These are phyloP conservation scores for Coelopa pilipes DNA, from an alignment of 2,888 invertebrate genomes.

Conservation along the genomic window DNA sequence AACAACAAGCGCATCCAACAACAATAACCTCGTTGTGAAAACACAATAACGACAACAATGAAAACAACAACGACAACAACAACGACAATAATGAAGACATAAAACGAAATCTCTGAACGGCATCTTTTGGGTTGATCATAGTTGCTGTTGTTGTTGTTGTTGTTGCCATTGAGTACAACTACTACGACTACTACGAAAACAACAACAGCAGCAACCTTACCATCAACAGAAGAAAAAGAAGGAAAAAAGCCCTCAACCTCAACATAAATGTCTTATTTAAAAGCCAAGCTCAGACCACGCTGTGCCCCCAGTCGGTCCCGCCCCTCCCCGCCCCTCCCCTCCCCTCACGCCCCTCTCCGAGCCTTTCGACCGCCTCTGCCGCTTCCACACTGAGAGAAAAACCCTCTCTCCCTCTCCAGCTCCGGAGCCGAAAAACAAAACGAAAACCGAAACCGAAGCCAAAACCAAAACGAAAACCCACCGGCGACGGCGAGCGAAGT, in stretches of 20 bases:
- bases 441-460: too few relatives aligned
- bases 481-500: too few relatives aligned
- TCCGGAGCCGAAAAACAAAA: too few relatives aligned
- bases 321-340: background rate
- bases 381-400: too few relatives aligned
- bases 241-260: too few relatives aligned
- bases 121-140: constrained; percentile 25
- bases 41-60: background rate
- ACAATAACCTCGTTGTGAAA: background rate
- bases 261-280: constrained; percentile 29
- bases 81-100: constrained; percentile 36
- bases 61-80: constrained; percentile 6
- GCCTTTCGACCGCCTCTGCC: background rate
- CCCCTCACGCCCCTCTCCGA: too few relatives aligned
- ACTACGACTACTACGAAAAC: background rate
- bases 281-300: constrained; percentile 22
- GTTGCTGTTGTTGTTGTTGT: constrained; percentile 2
- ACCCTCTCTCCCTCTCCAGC: too few relatives aligned
- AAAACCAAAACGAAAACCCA: too few relatives aligned
- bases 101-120: constrained; percentile 36
- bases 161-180: background rate
- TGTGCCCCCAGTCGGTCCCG: constrained; percentile 11
- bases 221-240: constrained; percentile 22
- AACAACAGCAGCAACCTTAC: background rate
- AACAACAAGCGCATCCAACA: background rate